Evolutionary conservation across 2,113 vertebrate species (phyloP).

Genomic region (Donacobius atricapilla): DNA sequence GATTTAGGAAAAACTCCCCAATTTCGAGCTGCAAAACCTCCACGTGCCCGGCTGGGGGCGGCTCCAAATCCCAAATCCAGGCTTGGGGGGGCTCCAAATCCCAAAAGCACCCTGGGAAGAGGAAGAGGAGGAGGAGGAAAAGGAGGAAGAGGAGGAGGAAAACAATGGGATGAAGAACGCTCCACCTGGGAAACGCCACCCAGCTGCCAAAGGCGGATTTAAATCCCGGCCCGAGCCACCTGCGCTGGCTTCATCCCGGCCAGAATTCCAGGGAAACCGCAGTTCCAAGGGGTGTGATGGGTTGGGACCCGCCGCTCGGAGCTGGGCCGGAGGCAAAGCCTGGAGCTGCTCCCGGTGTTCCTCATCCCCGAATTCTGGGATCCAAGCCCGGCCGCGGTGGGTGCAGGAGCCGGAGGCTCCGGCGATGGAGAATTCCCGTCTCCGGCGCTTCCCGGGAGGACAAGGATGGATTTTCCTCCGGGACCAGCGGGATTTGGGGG

Average conservation of each 20-base stretch:
- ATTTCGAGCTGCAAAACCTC: accelerated
- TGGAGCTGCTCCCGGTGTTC: background rate
- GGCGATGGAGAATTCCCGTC: background rate
- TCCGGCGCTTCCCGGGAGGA: background rate
- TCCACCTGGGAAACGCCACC: background rate
- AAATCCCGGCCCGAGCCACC: background rate
- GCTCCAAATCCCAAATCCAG: background rate
- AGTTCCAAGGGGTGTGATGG: background rate
- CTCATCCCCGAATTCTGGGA: background rate
- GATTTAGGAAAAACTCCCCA: accelerated
- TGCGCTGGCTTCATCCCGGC: background rate
- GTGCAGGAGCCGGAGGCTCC: background rate
- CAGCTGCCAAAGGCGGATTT: background rate
- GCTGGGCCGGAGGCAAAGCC: background rate
- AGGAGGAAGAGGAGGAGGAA: background rate
- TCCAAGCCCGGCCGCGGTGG: background rate
- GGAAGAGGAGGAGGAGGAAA: background rate
- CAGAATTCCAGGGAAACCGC: background rate
- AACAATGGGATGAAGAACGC: background rate
- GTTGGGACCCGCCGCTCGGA: background rate
- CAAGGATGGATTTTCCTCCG: background rate
- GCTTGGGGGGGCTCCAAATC: background rate
- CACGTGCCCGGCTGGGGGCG: too few species aligned
- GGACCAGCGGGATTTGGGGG: background rate
- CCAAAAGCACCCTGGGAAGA: background rate